A percentile compares a stretch with the other conserved stretches of the same genome.
These are phyloP conservation scores for Brachionus rubens DNA, from an alignment of 1,140 invertebrate species.

Conservation along the genomic window DNA sequence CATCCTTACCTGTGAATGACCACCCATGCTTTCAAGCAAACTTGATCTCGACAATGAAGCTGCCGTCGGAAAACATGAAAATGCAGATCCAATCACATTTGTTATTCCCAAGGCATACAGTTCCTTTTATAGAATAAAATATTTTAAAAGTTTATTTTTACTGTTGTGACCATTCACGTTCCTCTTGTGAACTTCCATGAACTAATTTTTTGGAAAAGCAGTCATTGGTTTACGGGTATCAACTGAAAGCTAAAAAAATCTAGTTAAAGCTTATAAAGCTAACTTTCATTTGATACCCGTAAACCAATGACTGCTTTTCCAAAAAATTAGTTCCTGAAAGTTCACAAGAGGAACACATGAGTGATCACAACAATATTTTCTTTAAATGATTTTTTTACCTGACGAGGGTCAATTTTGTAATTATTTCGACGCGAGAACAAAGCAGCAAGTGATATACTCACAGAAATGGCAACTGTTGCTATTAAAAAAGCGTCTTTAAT, in stretches of 20 bases:
- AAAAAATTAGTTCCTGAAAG: too few species aligned
- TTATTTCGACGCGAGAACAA: constrained; percentile 61
- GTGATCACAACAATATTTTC: background rate
- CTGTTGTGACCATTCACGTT: too few species aligned
- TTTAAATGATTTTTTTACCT: constrained; percentile 49
- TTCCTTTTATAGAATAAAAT: constrained; percentile 47
- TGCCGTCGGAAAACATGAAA: constrained; percentile 50
- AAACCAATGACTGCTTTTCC: too few species aligned
- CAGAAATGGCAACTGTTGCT: constrained; percentile 59
- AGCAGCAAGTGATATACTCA: constrained; percentile 61
- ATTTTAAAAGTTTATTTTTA: too few species aligned
- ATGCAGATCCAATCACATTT: constrained; percentile 50
- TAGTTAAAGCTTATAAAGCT: too few species aligned
- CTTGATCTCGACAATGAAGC: constrained; percentile 50
- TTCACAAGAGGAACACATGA: too few species aligned
- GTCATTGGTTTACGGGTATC: too few species aligned
- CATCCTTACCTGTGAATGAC: constrained; percentile 50
- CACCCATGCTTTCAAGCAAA: constrained; percentile 51
- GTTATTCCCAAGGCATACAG: constrained; percentile 50
- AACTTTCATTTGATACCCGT: background rate
- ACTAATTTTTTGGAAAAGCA: too few species aligned
- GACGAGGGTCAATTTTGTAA: constrained; percentile 60
- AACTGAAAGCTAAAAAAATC: too few species aligned
- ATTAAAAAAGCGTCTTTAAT: constrained; percentile 54
- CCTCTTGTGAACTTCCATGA: too few species aligned